Percentiles rank a stretch among this genome's conserved stretches.
Evolutionary conservation across 1,140 invertebrate species (phyloP).

Genomic region (Bathynomus jamesi): DNA sequence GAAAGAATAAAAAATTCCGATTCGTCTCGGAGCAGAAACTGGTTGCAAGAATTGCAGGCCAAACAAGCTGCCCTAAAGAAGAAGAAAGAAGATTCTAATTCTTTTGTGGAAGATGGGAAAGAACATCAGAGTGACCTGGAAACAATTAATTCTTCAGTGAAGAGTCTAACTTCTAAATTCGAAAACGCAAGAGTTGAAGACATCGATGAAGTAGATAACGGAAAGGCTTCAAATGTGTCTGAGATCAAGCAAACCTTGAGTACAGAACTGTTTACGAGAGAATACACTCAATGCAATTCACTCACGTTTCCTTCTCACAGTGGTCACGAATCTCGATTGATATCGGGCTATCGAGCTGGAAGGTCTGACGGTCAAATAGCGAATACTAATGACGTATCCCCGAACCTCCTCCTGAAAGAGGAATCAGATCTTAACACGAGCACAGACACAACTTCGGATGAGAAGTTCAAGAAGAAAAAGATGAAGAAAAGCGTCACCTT

Average conservation of each 20-base stretch:
- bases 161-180: conserved; percentile 72
- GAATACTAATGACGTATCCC: conserved; percentile 5
- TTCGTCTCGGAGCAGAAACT: conserved; percentile 52
- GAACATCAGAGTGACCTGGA: conserved; percentile 50
- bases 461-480: conserved; percentile 36
- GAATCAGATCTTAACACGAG: conserved; percentile 33
- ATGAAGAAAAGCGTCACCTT: conserved; percentile 85
- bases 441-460: conserved; percentile 30
- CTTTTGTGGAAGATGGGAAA: not conserved
- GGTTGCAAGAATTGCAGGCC: conserved; percentile 67
- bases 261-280: conserved; percentile 31
- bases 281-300: conserved; percentile 36
- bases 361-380: conserved; percentile 10
- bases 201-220: conserved; percentile 34
- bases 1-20: conserved; percentile 23
- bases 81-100: conserved; percentile 22
- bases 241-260: conserved; percentile 5
- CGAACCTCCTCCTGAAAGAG: conserved; percentile 15
- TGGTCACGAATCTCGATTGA: conserved; percentile 29
- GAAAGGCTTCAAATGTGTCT: not conserved
- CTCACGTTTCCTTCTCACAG: conserved; percentile 31
- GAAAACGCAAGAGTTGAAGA: conserved; percentile 47
- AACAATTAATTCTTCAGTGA: conserved; percentile 47
- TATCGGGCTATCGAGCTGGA: conserved; percentile 22
- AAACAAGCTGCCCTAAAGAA: conserved; percentile 38